Conservation (phyloP, 2,888 invertebrate genomes). For the Keiferia lycopersicella region DNA sequence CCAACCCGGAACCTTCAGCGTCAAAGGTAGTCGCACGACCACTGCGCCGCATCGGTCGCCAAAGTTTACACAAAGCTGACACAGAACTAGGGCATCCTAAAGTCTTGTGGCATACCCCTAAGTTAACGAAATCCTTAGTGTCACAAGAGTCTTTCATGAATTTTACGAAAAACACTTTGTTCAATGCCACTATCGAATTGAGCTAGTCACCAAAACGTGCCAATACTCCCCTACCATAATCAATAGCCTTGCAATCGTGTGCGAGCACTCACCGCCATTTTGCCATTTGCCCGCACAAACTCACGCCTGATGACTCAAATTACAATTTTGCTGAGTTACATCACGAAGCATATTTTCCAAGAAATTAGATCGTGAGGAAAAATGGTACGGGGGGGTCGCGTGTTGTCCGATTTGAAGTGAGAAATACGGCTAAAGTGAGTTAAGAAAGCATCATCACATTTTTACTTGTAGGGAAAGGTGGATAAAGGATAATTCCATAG, state of each 20-base stretch:
- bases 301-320: slow-evolving; percentile 61
- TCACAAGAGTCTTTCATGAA: not conserved
- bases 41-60: too few relatives aligned
- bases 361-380: slow-evolving; percentile 62
- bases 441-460: not conserved
- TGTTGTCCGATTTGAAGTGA: slow-evolving; percentile 17
- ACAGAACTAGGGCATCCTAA: not conserved
- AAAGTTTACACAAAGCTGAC: too few relatives aligned
- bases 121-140: not conserved
- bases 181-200: not conserved
- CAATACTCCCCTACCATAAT: slow-evolving; percentile 9
- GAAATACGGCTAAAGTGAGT: not conserved
- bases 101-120: not conserved
- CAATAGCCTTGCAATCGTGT: slow-evolving; percentile 11
- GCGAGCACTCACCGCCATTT: slow-evolving; percentile 1
- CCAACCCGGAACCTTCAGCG: too few relatives aligned
- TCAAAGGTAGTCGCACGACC: too few relatives aligned
- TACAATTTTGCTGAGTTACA: slow-evolving; percentile 63
- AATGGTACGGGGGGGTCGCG: slow-evolving; percentile 48
- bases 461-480: too few relatives aligned
- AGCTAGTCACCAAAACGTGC: not conserved
- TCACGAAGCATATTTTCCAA: slow-evolving; percentile 71
- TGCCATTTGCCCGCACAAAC: not conserved
- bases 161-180: not conserved
- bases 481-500: too few relatives aligned